These are phyloP conservation scores for Psilopogon haemacephalus DNA, from an alignment of 2,113 vertebrate genomes.

Conservation along the genomic window DNA sequence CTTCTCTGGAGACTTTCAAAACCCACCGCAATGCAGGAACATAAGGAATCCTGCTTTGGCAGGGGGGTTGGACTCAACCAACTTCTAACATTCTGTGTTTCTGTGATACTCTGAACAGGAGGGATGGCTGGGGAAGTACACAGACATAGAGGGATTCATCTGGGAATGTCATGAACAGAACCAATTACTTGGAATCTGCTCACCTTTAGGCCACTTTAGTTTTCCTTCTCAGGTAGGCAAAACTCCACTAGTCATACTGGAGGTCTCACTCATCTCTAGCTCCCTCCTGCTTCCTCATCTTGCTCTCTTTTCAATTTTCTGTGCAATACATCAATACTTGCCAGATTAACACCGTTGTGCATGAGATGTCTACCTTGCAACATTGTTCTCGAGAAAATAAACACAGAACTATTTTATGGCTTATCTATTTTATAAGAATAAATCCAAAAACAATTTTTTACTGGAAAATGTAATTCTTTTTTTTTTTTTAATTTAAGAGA, in stretches of 20 bases:
- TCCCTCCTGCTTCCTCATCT: not conserved
- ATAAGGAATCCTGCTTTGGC: too few relatives aligned
- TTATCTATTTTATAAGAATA: not conserved
- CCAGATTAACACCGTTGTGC: constrained; percentile 2
- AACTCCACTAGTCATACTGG: not conserved
- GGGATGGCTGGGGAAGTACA: not conserved
- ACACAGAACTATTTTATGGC: not conserved
- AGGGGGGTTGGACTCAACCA: too few relatives aligned
- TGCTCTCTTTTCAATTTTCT: not conserved
- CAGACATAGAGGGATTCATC: not conserved
- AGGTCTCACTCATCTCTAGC: not conserved
- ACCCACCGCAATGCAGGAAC: too few relatives aligned
- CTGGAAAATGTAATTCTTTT: too few relatives aligned
- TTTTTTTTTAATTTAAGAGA: not conserved
- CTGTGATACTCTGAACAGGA: not conserved
- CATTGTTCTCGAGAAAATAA: not conserved
- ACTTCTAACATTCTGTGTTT: too few relatives aligned
- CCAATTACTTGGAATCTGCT: constrained; percentile 21
- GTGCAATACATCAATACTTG: not conserved
- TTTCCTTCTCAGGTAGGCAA: not conserved
- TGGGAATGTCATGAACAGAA: constrained; percentile 30
- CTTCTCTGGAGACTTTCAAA: too few relatives aligned
- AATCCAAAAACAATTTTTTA: not conserved
- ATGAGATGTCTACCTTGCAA: not conserved
- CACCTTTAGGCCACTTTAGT: not conserved